phyloP scores from a whole-genome alignment of 2,888 invertebrate species.

The Anodontia alba region DNA sequence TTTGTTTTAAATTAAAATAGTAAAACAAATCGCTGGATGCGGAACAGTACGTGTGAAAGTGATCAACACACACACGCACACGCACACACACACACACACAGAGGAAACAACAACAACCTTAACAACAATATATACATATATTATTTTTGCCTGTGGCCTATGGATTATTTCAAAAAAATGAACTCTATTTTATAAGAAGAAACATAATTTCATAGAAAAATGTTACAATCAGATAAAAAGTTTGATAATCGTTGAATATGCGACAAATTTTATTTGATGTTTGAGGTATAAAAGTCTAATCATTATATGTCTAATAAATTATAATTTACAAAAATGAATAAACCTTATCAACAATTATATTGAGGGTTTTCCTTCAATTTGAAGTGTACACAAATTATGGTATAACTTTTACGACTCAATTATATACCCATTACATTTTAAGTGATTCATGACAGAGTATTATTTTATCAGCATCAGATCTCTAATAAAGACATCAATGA shows the following conservation, averaged over 20 bases:
- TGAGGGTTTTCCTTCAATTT: not conserved
- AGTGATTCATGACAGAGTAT: constrained; percentile 41
- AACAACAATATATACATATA: too few species aligned
- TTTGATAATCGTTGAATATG: constrained; percentile 6
- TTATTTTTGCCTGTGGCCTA: too few species aligned
- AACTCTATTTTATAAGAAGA: too few species aligned
- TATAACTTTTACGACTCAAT: constrained; percentile 53
- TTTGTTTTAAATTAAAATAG: too few species aligned
- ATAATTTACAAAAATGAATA: constrained; percentile 45
- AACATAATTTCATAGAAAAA: not conserved
- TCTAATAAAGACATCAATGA: constrained; percentile 51
- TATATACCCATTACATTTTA: constrained; percentile 48
- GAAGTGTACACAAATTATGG: constrained; percentile 1
- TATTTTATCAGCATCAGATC: constrained; percentile 41
- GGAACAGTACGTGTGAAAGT: too few species aligned
- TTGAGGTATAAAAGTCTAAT: constrained; percentile 28
- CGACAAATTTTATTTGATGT: constrained; percentile 10
- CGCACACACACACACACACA: too few species aligned
- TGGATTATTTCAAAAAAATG: too few species aligned
- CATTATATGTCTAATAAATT: constrained; percentile 55
- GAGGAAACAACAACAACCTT: too few species aligned
- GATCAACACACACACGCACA: too few species aligned
- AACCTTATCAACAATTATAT: constrained; percentile 20
- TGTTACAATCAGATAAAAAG: not conserved
- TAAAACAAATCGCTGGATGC: too few species aligned